Base-by-base conservation (phyloP, 1,140 invertebrate species). In the Zaprionus taronus region DNA sequence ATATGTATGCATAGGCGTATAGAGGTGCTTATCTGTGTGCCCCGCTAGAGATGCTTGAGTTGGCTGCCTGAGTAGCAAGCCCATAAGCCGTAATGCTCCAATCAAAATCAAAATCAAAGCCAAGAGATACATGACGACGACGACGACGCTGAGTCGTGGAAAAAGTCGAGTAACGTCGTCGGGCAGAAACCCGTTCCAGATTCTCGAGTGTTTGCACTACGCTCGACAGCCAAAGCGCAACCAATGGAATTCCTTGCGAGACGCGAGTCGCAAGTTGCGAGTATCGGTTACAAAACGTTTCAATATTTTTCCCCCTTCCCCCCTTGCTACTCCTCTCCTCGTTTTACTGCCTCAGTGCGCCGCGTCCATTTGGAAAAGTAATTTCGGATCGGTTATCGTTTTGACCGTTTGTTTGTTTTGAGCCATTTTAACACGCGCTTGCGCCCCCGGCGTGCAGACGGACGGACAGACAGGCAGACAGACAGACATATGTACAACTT, bases 241-340 rank as follows among this genome's bases (percentile, higher is more conserved):
- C 69, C 74, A 70, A 71, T 70, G 77, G 47, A 72, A 72, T 75
- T 80, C 81, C 82, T 76, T 67, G 41, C 62, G 72, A 79, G 83
- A 22, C 7, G 47, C 47, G 47, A 76, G 82, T 85, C 6, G n/a
- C 41, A 47, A 79, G 83, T 51, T 24, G 47, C 47, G 47, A 76
- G 82, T 85, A 85, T 87, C 84, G 62, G 73, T 87, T 87, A 87
- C 83, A 87, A 87, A 87, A 87, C 81, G 83, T 79, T 87, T 89
- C 71, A 81, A 89, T 86, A 80, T 85, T 79, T 82, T 20, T 24
- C 9, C n/a, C 41, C n/a, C 7, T 2, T 20, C 20, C 20, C 41
- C 15, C 7, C 41, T 4, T 3, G n/a, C 6, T 44, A 7, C 41
- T 44, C n/a, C 41, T 17, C n/a, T 17, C 41, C 41, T 17, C 47